Conservation (phyloP, 2,797 vertebrate genomes). For the Cetoscarus ocellatus region DNA sequence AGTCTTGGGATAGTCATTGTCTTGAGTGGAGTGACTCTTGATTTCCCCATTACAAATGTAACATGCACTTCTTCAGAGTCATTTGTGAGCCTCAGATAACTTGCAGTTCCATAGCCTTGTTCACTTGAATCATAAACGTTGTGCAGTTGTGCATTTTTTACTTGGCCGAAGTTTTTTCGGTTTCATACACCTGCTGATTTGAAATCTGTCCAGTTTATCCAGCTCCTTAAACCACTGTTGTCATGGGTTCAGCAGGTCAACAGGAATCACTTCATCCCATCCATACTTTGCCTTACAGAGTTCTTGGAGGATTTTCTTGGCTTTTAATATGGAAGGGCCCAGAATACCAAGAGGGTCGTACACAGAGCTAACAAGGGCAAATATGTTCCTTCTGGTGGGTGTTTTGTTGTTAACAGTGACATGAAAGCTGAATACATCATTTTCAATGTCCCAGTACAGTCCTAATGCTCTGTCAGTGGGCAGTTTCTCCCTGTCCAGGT, state of each 20-base stretch:
- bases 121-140: no score
- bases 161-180: neutral
- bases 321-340: neutral
- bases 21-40: no score
- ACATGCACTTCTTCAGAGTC: no score
- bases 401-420: neutral
- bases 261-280: neutral
- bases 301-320: neutral
- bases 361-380: neutral
- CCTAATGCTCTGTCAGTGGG: neutral
- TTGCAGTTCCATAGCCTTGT: no score
- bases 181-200: neutral
- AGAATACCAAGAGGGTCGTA: neutral
- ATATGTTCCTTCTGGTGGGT: neutral
- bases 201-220: neutral
- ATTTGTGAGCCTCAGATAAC: no score
- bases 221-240: neutral
- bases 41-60: no score
- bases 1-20: no score
- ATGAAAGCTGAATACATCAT: neutral
- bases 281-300: no score
- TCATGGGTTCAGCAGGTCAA: neutral
- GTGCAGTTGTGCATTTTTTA: neutral
- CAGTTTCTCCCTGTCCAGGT: no score
- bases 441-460: neutral